A percentile compares a stretch with the other conserved stretches of the same genome.
Evolutionary conservation across 1,140 invertebrate genomes (phyloP).

Genomic region (Zophobas atratus): DNA sequence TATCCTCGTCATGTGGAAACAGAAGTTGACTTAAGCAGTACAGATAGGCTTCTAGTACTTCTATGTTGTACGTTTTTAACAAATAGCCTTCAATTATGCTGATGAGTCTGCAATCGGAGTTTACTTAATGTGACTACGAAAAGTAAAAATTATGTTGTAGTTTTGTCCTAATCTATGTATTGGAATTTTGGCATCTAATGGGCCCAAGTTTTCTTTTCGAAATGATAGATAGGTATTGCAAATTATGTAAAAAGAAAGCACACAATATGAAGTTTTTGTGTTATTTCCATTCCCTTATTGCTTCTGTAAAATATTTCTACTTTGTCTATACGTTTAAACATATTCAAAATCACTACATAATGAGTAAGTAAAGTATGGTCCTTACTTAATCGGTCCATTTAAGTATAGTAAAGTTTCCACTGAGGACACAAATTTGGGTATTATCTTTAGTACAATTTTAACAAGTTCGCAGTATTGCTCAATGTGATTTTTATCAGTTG

Average conservation of each 20-base stretch:
- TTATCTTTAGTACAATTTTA: slow-evolving; percentile 8
- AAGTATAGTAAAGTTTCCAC: neutral
- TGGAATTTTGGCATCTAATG: too few relatives aligned
- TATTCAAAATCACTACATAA: too few relatives aligned
- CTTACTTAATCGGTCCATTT: slow-evolving; percentile 12
- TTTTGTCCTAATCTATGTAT: too few relatives aligned
- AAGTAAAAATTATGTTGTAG: too few relatives aligned
- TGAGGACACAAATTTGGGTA: neutral
- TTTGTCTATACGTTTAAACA: too few relatives aligned
- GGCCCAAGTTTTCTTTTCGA: too few relatives aligned
- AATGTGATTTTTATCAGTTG: neutral
- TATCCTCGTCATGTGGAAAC: neutral
- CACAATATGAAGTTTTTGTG: too few relatives aligned
- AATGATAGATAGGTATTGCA: too few relatives aligned
- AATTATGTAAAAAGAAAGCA: too few relatives aligned
- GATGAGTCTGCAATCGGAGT: neutral
- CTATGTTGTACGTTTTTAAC: neutral
- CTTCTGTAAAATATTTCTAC: too few relatives aligned
- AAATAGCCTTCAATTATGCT: slow-evolving; percentile 2
- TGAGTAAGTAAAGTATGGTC: neutral
- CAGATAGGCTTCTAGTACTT: slow-evolving; percentile 12
- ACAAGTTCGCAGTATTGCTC: slow-evolving; percentile 4
- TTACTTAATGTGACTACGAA: neutral
- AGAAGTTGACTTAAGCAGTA: slow-evolving; percentile 1
- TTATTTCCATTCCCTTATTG: too few relatives aligned